These are phyloP conservation scores for Blennius ocellaris DNA, from an alignment of 2,113 vertebrate species.

Conservation along the genomic window DNA sequence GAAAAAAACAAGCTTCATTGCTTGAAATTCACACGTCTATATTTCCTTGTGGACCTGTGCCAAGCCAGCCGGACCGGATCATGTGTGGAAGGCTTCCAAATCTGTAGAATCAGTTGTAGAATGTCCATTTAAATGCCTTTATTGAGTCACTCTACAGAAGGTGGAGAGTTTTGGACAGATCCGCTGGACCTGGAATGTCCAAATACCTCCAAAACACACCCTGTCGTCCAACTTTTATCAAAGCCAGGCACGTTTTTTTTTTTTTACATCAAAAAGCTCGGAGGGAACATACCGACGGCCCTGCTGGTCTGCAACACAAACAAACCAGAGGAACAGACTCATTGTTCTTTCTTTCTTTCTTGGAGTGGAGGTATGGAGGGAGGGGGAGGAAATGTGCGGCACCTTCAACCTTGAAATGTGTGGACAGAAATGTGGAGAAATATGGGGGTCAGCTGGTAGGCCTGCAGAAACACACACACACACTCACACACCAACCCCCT, in stretches of 20 bases:
- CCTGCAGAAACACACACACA: conserved; percentile 6
- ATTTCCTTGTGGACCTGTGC: no score
- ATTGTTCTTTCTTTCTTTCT: conserved; percentile 44
- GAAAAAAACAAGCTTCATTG: no score
- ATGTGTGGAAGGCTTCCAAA: no score
- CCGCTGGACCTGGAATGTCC: not conserved
- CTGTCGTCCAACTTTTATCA: conserved; percentile 13
- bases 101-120: no score
- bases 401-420: not conserved
- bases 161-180: conserved; percentile 11
- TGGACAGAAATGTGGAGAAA: conserved; percentile 10
- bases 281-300: not conserved
- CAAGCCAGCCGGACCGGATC: no score
- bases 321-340: conserved; percentile 19
- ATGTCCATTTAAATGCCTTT: no score
- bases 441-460: conserved; percentile 52
- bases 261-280: not conserved
- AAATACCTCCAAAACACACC: conserved; percentile 4
- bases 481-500: conserved; percentile 32
- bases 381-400: not conserved
- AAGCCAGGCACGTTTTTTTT: conserved; percentile 13
- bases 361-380: not conserved
- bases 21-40: no score
- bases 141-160: no score
- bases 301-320: not conserved